Evolutionary conservation across 2,888 invertebrate species (phyloP).

Genomic region (Dioctria linearis): DNA sequence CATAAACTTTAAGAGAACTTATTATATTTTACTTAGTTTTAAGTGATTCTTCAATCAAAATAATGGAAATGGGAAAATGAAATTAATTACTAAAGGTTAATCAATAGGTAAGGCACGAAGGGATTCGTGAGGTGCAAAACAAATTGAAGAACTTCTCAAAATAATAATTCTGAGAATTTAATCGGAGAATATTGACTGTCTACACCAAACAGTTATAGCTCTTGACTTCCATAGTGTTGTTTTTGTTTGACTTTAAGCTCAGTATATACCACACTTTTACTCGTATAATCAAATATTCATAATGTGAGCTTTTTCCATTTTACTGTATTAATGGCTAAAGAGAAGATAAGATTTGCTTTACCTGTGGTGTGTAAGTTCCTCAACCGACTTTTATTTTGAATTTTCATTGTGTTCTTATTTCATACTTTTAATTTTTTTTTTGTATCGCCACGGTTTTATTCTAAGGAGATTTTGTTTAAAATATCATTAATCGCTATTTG

Average conservation of each 20-base stretch:
- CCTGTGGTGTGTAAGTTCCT: constrained; percentile 70
- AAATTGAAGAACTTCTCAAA: neutral
- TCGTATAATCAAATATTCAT: too few species aligned
- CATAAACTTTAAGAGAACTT: constrained; percentile 57
- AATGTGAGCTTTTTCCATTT: too few species aligned
- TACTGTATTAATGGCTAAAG: constrained; percentile 63
- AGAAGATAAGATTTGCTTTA: constrained; percentile 65
- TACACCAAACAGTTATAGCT: too few species aligned
- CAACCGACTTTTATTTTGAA: constrained; percentile 59
- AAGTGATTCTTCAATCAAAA: constrained; percentile 36
- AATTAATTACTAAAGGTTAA: constrained; percentile 27
- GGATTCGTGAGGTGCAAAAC: neutral
- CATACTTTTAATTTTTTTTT: neutral
- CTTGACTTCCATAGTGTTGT: too few species aligned
- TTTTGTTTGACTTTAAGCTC: too few species aligned
- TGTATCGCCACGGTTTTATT: constrained; percentile 31
- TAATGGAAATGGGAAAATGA: constrained; percentile 10
- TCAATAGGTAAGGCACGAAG: constrained; percentile 1
- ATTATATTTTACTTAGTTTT: constrained; percentile 52
- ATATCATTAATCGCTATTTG: neutral
- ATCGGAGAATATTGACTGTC: constrained; percentile 71
- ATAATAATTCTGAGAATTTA: constrained; percentile 71
- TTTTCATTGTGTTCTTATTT: constrained; percentile 48
- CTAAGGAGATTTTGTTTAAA: neutral
- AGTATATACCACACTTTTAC: too few species aligned